These are phyloP conservation scores for Pterostichus niger DNA, from an alignment of 2,888 invertebrate genomes.

Conservation along the genomic window DNA sequence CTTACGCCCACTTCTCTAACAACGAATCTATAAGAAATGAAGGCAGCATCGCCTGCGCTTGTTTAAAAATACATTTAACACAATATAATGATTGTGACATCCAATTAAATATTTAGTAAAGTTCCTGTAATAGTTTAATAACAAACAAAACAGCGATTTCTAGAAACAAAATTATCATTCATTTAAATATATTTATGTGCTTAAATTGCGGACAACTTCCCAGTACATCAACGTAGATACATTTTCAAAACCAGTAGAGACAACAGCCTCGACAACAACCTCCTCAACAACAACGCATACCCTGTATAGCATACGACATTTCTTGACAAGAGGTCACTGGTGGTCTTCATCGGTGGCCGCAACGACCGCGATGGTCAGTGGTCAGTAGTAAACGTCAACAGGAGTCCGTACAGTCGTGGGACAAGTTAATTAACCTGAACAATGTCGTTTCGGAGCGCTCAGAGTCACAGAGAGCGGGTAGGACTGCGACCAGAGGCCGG, in stretches of 20 bases:
- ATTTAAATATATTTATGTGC: too few species aligned
- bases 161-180: too few species aligned
- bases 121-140: too few species aligned
- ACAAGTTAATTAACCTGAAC: constrained; percentile 64
- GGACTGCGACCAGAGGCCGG: neutral
- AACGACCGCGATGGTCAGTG: constrained; percentile 35
- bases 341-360: constrained; percentile 52
- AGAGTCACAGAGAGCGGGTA: neutral
- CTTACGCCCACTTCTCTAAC: too few species aligned
- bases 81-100: too few species aligned
- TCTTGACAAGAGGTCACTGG: constrained; percentile 45
- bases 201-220: neutral
- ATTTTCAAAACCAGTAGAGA: constrained; percentile 4
- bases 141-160: too few species aligned
- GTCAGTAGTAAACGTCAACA: constrained; percentile 61
- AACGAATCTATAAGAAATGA: too few species aligned
- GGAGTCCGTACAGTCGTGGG: constrained; percentile 59
- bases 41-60: too few species aligned
- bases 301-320: constrained; percentile 12
- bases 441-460: constrained; percentile 57
- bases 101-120: too few species aligned
- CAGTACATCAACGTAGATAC: constrained; percentile 17
- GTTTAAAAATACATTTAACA: too few species aligned
- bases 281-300: neutral
- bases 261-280: neutral